These are phyloP conservation scores for Thinocorus orbignyianus DNA, from an alignment of 2,113 vertebrate genomes.

Conservation along the genomic window DNA sequence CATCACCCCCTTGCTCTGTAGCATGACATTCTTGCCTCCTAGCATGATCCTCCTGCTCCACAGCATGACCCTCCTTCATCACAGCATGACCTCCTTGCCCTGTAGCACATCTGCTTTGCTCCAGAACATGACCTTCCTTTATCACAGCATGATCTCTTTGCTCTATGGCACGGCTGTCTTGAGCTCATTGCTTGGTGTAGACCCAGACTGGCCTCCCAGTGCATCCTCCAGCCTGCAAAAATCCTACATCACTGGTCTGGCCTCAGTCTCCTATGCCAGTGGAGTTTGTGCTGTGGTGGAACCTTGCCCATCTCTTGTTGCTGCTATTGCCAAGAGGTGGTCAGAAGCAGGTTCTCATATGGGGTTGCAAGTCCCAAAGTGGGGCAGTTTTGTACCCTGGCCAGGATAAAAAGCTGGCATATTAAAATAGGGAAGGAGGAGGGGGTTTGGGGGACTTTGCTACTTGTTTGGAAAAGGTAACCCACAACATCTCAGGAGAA, in stretches of 20 bases:
- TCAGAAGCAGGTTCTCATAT: background rate
- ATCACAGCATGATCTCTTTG: background rate
- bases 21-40: background rate
- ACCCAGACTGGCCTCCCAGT: background rate
- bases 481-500: background rate
- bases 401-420: background rate
- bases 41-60: background rate
- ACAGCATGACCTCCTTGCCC: background rate
- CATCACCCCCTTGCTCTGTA: background rate
- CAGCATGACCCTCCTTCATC: background rate
- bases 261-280: background rate
- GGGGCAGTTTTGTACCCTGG: background rate
- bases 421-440: background rate
- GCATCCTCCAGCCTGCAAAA: background rate
- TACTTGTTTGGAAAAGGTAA: background rate
- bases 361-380: accelerated
- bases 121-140: background rate
- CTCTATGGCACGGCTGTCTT: background rate
- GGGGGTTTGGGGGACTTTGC: accelerated
- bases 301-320: background rate
- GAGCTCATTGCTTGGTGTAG: background rate
- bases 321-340: background rate
- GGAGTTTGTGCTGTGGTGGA: background rate
- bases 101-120: background rate
- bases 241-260: background rate